Evolutionary conservation across 2,113 vertebrate species (phyloP).

Genomic region (Aegotheles bennettii): DNA sequence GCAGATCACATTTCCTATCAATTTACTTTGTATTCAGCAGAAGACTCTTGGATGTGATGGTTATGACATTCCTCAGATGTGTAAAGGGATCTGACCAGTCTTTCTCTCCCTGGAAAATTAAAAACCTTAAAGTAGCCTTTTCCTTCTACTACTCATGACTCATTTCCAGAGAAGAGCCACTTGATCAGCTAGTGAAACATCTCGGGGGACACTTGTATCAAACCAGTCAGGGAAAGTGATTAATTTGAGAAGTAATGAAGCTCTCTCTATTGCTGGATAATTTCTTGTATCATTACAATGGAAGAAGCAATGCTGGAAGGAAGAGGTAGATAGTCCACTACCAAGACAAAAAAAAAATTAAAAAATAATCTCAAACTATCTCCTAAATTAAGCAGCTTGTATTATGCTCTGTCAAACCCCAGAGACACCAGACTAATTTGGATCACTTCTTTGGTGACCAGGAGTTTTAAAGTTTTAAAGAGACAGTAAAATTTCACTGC

Average conservation of each 20-base stretch:
- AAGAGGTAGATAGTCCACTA: not conserved
- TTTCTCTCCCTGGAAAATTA: not conserved
- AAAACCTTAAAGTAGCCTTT: not conserved
- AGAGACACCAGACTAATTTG: not conserved
- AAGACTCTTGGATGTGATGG: not conserved
- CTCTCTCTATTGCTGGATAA: not conserved
- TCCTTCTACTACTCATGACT: not conserved
- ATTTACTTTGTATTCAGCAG: not conserved
- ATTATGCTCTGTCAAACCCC: not conserved
- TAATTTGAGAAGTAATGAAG: not conserved
- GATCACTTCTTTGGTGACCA: not conserved
- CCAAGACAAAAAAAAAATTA: not conserved
- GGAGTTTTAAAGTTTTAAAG: not conserved
- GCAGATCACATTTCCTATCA: not conserved
- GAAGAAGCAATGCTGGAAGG: not conserved
- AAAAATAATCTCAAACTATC: not conserved
- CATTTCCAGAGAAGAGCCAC: not conserved
- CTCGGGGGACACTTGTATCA: not conserved
- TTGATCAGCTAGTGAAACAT: not conserved
- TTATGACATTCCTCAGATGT: not conserved
- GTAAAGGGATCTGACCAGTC: not conserved
- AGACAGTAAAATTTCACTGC: not conserved
- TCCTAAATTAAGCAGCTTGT: not conserved
- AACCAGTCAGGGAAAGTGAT: not conserved
- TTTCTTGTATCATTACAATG: not conserved